Evolutionary conservation across 92 coral and sea anemone genomes (phyloP), one percentile per base, ranked within the genome.

Genomic region (Micromussa lordhowensis): DNA sequence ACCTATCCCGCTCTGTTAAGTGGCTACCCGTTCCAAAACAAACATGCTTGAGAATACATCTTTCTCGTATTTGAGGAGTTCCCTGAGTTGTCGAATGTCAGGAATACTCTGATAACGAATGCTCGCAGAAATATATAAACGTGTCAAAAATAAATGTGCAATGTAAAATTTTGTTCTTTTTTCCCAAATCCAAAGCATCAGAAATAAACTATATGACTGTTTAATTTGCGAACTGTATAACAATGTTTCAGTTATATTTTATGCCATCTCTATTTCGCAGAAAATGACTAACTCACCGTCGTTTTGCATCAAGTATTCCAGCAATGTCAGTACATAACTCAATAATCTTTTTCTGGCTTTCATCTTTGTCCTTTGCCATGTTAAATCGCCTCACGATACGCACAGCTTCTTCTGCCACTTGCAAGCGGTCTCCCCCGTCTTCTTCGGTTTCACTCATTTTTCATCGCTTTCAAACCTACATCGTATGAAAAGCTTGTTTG

Each of bases 311-410:
- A 51, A 96, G 61, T 31, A 91, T 82, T 24, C 85, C 86, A 15
- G 98, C 97, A 28, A 94, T 92, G 21, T 96, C 98, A 59, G 98
- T 96, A 79, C 97, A 94, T 55, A 96, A 70, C 15, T 94, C 92
- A n/a, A 95, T 91, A 48, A 92, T 83, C 12, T 93, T 89, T 51
- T 91, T 91, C 51, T 92, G 82, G 22, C 86, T 78, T 21, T 91
- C 92, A 21, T 88, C 88, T 12, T 90, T 92, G 86, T 84, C 80
- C 35, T 79, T 90, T 19, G 77, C 88, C 68, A 73, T 55, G 32
- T 91, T 88, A 79, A 90, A 88, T 73, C 79, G 79, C 53, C 93
- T 88, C 38, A 96, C 96, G 28, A 94, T 93, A 18, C 90, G 88
- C 17, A 96, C 96, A 3, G 98, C 98, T 85, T 91, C 93, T 74